Evolutionary conservation across 2,797 vertebrate genomes (phyloP).

Genomic region (Anguilla pacifica): DNA sequence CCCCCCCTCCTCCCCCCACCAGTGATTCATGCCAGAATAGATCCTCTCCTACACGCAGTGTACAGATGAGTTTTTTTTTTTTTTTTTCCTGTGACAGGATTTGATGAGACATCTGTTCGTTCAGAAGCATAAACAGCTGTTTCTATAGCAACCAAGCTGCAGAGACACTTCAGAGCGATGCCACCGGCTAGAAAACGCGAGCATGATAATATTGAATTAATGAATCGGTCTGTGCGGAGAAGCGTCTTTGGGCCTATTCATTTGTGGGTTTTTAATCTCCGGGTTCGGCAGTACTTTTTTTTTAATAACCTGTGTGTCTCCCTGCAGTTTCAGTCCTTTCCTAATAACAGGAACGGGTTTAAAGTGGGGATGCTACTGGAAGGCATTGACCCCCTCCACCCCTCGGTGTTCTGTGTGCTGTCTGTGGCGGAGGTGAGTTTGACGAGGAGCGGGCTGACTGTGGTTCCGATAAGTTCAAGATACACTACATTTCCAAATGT

Average conservation of each 20-base stretch:
- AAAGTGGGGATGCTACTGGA: constrained; percentile 78
- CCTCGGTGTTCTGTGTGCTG: constrained; percentile 78
- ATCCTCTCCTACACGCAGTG: constrained; percentile 9
- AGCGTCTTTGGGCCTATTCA: not conserved
- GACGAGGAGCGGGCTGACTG: not conserved
- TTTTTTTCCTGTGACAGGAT: constrained; percentile 40
- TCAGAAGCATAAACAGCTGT: constrained; percentile 41
- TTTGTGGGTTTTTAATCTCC: constrained; percentile 19
- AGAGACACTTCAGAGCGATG: constrained; percentile 21
- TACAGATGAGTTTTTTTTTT: constrained; percentile 26
- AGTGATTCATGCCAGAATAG: constrained; percentile 20
- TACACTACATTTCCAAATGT: not conserved
- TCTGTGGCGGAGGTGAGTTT: constrained; percentile 73
- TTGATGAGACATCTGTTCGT: constrained; percentile 46
- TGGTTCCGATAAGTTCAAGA: not conserved
- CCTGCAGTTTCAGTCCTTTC: constrained; percentile 69
- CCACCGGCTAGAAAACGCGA: constrained; percentile 2
- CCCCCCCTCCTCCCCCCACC: not conserved
- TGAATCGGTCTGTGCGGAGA: constrained; percentile 9
- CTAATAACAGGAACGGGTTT: constrained; percentile 68
- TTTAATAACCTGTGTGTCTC: not conserved
- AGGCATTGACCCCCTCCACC: constrained; percentile 74
- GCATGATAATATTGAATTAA: not conserved
- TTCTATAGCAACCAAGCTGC: constrained; percentile 46
- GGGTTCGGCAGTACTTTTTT: not conserved